A percentile compares a stretch with the other conserved stretches of the same genome.
phyloP scores from a whole-genome alignment of 2,888 invertebrate species.

The Campopleginae sp. region DNA sequence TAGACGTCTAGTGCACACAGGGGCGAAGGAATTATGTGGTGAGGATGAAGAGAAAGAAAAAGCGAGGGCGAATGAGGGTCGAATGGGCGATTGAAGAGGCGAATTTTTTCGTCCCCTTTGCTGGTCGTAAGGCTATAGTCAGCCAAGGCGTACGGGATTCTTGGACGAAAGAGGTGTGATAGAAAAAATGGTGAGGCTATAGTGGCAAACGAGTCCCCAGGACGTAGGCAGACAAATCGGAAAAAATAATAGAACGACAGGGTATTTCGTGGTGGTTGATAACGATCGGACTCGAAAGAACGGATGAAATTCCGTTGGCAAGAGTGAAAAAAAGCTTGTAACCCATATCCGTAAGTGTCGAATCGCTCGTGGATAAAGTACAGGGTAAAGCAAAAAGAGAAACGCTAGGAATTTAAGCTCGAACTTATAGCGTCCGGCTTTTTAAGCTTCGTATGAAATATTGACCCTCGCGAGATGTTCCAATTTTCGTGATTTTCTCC shows the following conservation, averaged over 20 bases:
- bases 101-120: slow-evolving; percentile 30
- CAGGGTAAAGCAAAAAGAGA: slow-evolving; percentile 6
- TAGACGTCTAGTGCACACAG: background rate
- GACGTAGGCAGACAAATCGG: slow-evolving; percentile 58
- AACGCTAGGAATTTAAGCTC: slow-evolving; percentile 58
- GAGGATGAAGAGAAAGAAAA: background rate
- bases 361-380: background rate
- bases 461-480: slow-evolving; percentile 63
- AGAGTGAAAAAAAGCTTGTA: slow-evolving; percentile 10
- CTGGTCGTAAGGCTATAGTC: slow-evolving; percentile 30
- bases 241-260: slow-evolving; percentile 55
- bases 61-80: background rate
- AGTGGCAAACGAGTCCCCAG: slow-evolving; percentile 31
- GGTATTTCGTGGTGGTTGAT: slow-evolving; percentile 28
- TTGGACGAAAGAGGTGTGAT: background rate
- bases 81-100: slow-evolving; percentile 32
- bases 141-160: slow-evolving; percentile 8
- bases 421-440: slow-evolving; percentile 46
- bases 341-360: slow-evolving; percentile 2
- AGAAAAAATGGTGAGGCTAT: background rate
- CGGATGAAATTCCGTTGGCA: slow-evolving; percentile 21
- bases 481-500: slow-evolving; percentile 57
- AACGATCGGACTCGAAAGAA: slow-evolving; percentile 44
- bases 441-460: slow-evolving; percentile 63
- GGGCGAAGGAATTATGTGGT: background rate